These are phyloP conservation scores for Nixonia krombeini DNA, from an alignment of 1,140 invertebrate genomes.

Conservation along the genomic window DNA sequence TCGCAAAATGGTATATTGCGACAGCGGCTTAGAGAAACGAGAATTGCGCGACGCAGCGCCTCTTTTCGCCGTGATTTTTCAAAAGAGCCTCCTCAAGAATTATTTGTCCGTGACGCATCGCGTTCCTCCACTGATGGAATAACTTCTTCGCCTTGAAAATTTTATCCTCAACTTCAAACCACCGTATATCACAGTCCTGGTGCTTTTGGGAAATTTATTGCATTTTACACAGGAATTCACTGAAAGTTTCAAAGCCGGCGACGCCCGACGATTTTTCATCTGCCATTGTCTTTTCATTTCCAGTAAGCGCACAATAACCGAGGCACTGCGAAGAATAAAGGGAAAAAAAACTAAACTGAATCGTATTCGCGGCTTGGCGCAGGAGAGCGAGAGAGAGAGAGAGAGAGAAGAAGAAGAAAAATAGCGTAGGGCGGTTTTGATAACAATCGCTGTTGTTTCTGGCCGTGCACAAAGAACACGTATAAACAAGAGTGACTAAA, in stretches of 20 bases:
- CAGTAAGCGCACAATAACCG: slow-evolving; percentile 49
- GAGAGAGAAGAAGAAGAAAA: slow-evolving; percentile 13
- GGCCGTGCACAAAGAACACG: no score
- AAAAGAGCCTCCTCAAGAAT: slow-evolving; percentile 29
- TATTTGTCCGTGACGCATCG: slow-evolving; percentile 33
- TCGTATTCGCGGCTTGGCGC: slow-evolving; percentile 17
- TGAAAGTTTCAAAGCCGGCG: slow-evolving; percentile 48
- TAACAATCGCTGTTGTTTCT: slow-evolving; percentile 31
- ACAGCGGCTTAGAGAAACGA: no score
- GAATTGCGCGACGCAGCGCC: background rate
- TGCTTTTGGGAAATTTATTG: slow-evolving; percentile 46
- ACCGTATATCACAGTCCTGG: slow-evolving; percentile 43
- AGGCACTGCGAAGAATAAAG: slow-evolving; percentile 29
- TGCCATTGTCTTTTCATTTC: slow-evolving; percentile 53
- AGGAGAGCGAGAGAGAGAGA: no score
- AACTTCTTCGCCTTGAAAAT: slow-evolving; percentile 50
- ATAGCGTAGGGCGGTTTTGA: slow-evolving; percentile 20
- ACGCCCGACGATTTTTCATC: slow-evolving; percentile 50
- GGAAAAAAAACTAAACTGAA: slow-evolving; percentile 30
- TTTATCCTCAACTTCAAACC: slow-evolving; percentile 48
- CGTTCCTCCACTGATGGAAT: slow-evolving; percentile 35
- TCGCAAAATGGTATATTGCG: no score
- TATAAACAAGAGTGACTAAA: no score
- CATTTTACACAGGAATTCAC: slow-evolving; percentile 45
- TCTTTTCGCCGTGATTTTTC: no score